These are phyloP conservation scores for Melipona beecheii DNA, from an alignment of 2,888 invertebrate species.

Conservation along the genomic window DNA sequence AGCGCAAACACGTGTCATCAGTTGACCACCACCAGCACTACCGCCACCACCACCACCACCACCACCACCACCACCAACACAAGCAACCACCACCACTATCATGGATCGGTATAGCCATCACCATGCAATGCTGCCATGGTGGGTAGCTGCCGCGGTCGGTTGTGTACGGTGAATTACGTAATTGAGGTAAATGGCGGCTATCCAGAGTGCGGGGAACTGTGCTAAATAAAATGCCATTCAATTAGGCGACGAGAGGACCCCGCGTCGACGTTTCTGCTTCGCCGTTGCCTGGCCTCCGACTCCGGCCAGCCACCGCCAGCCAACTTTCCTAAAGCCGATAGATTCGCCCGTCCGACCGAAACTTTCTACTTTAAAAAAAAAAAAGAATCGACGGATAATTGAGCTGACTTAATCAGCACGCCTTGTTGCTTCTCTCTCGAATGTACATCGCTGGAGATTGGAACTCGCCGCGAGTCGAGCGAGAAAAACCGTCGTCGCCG, in stretches of 20 bases:
- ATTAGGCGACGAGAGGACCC: slow-evolving; percentile 75
- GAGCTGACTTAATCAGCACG: slow-evolving; percentile 35
- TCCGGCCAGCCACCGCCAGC: slow-evolving; percentile 41
- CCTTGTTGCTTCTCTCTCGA: slow-evolving; percentile 22
- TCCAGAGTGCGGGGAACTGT: slow-evolving; percentile 79
- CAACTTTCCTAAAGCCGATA: slow-evolving; percentile 71
- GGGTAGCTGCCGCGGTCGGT: slow-evolving; percentile 73
- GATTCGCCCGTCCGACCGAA: slow-evolving; percentile 40
- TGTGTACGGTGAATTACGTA: slow-evolving; percentile 81
- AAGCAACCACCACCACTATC: slow-evolving; percentile 46
- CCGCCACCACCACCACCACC: slow-evolving; percentile 32
- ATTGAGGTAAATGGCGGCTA: slow-evolving; percentile 81
- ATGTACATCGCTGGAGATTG: neutral
- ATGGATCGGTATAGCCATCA: slow-evolving; percentile 57
- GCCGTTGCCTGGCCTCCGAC: slow-evolving; percentile 34
- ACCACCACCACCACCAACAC: slow-evolving; percentile 39
- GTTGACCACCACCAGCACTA: slow-evolving; percentile 71
- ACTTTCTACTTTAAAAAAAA: slow-evolving; percentile 46
- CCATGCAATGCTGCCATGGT: slow-evolving; percentile 68
- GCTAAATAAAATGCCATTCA: slow-evolving; percentile 82
- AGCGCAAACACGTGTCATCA: slow-evolving; percentile 82
- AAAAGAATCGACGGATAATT: slow-evolving; percentile 42
- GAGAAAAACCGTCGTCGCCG: too few relatives aligned
- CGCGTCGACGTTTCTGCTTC: slow-evolving; percentile 51
- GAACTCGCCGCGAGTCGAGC: too few relatives aligned